A percentile compares a stretch with the other conserved stretches of the same genome.
These are phyloP conservation scores for Ellobium chinense DNA, from an alignment of 2,888 invertebrate species.

Conservation along the genomic window DNA sequence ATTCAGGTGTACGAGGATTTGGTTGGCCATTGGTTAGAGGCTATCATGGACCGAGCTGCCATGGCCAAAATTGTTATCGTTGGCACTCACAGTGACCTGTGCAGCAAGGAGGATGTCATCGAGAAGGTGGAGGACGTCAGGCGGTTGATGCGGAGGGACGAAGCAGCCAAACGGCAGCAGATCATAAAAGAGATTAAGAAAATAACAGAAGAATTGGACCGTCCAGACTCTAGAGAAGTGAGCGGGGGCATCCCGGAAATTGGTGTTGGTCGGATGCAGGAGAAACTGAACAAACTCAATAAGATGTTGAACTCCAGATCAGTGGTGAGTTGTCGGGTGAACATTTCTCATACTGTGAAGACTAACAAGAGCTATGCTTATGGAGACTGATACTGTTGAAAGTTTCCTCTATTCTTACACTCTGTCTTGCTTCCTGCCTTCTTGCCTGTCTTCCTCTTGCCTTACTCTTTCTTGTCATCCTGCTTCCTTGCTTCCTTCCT, in stretches of 20 bases:
- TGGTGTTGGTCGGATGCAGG: slow-evolving; percentile 63
- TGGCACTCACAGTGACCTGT: slow-evolving; percentile 71
- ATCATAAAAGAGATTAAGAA: slow-evolving; percentile 50
- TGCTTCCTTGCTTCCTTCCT: background rate
- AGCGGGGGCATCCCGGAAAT: slow-evolving; percentile 68
- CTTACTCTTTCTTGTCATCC: background rate
- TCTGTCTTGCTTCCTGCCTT: no score
- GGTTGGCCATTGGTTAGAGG: slow-evolving; percentile 72
- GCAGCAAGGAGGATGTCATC: slow-evolving; percentile 58
- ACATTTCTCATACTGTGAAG: no score
- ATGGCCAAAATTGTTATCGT: slow-evolving; percentile 68
- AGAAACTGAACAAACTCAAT: slow-evolving; percentile 63
- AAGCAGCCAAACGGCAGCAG: slow-evolving; percentile 60
- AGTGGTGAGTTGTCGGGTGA: slow-evolving; percentile 32
- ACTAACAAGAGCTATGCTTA: no score
- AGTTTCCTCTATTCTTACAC: no score
- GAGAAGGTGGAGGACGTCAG: slow-evolving; percentile 60
- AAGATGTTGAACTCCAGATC: slow-evolving; percentile 65
- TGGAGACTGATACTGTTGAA: no score
- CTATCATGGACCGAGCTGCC: slow-evolving; percentile 70
- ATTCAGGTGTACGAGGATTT: slow-evolving; percentile 52
- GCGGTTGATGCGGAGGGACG: slow-evolving; percentile 63
- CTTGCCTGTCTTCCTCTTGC: background rate
- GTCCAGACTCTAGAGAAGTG: slow-evolving; percentile 56
- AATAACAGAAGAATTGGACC: slow-evolving; percentile 49